These are phyloP conservation scores for Acanthosepion pharaonis DNA, from an alignment of 2,888 invertebrate genomes.

Conservation along the genomic window DNA sequence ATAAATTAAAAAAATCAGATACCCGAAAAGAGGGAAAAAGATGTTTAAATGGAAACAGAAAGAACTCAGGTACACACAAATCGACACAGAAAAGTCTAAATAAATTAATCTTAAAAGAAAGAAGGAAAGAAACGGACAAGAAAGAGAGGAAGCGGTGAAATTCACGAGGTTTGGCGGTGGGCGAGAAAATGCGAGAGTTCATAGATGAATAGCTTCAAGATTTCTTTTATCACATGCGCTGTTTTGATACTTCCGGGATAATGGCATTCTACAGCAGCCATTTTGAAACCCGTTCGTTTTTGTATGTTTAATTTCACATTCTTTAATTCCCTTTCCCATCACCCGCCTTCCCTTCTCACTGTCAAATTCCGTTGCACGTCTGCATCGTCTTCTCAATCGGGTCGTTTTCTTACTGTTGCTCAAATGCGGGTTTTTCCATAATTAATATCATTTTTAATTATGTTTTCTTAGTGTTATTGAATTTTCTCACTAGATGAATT, in stretches of 20 bases:
- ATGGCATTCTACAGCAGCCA: neutral
- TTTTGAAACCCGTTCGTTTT: neutral
- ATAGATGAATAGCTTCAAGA: neutral
- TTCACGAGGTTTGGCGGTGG: neutral
- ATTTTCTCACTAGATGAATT: too few species aligned
- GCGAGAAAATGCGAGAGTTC: conserved; percentile 33
- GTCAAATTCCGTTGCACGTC: too few species aligned
- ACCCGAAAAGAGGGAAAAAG: too few species aligned
- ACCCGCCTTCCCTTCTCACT: too few species aligned
- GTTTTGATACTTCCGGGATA: neutral
- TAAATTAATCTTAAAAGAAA: neutral
- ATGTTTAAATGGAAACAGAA: neutral
- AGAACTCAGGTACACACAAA: neutral
- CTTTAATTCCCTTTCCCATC: neutral
- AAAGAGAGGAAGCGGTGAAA: neutral
- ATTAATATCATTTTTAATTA: too few species aligned
- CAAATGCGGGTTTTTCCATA: too few species aligned
- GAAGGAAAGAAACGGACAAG: neutral
- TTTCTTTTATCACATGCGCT: neutral
- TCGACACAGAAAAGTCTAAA: neutral
- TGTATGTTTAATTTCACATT: neutral
- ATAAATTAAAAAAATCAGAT: too few species aligned
- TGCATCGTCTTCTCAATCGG: too few species aligned
- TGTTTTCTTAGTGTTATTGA: too few species aligned
- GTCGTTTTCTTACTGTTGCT: too few species aligned